Base-by-base conservation (phyloP, 2,888 invertebrate genomes). In the Nomada ruficornis region DNA sequence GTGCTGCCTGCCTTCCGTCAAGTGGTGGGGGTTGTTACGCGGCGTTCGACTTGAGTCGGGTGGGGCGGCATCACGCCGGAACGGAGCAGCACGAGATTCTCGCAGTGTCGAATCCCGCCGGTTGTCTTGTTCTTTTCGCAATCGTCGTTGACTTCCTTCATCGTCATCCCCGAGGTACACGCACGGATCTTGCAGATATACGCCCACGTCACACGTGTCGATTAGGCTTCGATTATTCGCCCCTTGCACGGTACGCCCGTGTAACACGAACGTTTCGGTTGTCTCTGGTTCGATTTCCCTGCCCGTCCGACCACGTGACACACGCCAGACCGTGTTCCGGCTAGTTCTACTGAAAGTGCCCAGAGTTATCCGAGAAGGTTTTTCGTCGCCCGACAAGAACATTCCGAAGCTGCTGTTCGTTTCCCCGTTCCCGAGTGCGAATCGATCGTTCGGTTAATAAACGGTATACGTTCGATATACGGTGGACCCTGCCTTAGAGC, bases 31-130 rank as follows among this genome's bases (percentile, higher is more conserved):
- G 57, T 71, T 65, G 75, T 75, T 76, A 64, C 72, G 81, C 79
- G 84, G 84, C 82, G 82, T 65, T 80, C 85, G 73, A 77, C 50
- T 83, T 42, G 73, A 47, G 52, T 67, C 73, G 88, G 87, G 88
- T 86, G 88, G 85, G 86, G 87, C 88, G 86, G 44, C 76, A 76
- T 85, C 81, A 73, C 79, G 81, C 63, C 78, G 85, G 71, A 57
- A 80, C 80, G 75, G 47, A 76, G 57, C 74, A 70, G 71, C 86
- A 82, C 77, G 81, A 83, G 86, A 84, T 76, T 69, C 85, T 86
- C 82, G 86, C 88, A 85, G 88, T 88, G 82, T 76, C 86, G 80
- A 86, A 88, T 81, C 73, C 77, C 85, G 77, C 86, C 86, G 87
- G 78, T 86, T 70, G 79, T 83, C 82, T 77, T 71, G 82, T 82